Evolutionary conservation across 2,888 invertebrate genomes (phyloP).

Genomic region (Morpho helenor): DNA sequence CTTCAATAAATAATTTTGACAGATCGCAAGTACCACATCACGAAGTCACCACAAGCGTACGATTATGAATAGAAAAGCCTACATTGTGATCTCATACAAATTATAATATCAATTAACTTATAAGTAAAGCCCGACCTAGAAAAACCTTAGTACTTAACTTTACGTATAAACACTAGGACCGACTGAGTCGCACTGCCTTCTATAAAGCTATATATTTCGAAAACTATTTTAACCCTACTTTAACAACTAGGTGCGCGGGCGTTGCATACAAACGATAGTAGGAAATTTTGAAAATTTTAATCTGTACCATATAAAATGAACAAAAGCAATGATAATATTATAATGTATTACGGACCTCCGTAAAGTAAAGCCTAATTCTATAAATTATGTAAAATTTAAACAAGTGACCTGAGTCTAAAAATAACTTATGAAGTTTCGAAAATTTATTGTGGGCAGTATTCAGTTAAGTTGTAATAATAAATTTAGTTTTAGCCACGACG

Average conservation of each 20-base stretch:
- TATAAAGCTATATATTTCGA: slow-evolving; percentile 71
- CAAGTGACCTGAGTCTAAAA: no score
- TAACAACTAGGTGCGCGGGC: slow-evolving; percentile 34
- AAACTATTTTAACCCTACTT: slow-evolving; percentile 54
- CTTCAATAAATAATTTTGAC: slow-evolving; percentile 29
- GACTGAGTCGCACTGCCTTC: slow-evolving; percentile 55
- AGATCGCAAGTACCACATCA: slow-evolving; percentile 25
- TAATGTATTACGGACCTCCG: no score
- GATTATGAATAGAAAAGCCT: slow-evolving; percentile 42
- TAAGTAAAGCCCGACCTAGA: slow-evolving; percentile 69
- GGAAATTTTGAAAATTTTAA: no score
- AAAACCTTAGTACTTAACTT: slow-evolving; percentile 49
- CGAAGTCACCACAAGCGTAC: slow-evolving; percentile 32
- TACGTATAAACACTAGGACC: slow-evolving; percentile 52
- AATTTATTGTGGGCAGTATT: no score
- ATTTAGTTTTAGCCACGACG: no score
- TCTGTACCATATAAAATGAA: no score
- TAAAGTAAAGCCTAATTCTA: no score
- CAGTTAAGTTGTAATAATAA: no score
- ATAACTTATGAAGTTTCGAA: no score
- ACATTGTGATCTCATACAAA: slow-evolving; percentile 30
- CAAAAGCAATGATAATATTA: no score
- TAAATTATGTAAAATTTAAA: no score
- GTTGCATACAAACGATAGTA: slow-evolving; percentile 7
- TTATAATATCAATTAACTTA: slow-evolving; percentile 54